These are phyloP conservation scores for Microcebus lehilahytsara DNA, from an alignment of 2,113 vertebrate species.

Conservation along the genomic window DNA sequence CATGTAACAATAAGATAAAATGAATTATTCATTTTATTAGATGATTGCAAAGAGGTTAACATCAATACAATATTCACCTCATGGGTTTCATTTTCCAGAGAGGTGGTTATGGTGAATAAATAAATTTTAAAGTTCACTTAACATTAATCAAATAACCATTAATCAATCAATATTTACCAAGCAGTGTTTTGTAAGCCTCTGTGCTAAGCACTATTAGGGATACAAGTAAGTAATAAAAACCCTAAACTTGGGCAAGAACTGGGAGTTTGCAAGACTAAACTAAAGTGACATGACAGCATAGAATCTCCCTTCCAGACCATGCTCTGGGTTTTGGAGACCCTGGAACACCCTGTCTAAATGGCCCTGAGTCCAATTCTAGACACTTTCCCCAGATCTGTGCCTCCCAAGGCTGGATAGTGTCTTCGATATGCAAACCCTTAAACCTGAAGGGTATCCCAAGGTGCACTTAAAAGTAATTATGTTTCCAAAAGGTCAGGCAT, in stretches of 20 bases:
- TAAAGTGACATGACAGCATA: accelerated
- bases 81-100: conserved; percentile 33
- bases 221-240: background rate
- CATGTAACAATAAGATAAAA: background rate
- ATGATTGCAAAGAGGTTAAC: background rate
- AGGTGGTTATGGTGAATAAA: conserved; percentile 4
- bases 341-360: background rate
- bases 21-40: conserved; percentile 18
- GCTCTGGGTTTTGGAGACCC: background rate
- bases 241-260: background rate
- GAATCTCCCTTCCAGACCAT: background rate
- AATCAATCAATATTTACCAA: conserved; percentile 36
- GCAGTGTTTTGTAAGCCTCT: background rate
- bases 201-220: background rate
- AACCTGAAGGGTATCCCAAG: background rate
- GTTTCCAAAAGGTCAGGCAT: background rate
- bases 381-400: background rate
- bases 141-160: background rate
- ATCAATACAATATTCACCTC: conserved; percentile 20
- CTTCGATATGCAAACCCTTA: background rate
- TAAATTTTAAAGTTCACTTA: conserved; percentile 15
- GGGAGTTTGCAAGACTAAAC: accelerated
- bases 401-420: background rate
- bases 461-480: background rate
- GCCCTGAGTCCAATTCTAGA: background rate